Evolutionary conservation across 2,113 vertebrate species (phyloP).

Genomic region (Dermatemys mawii): DNA sequence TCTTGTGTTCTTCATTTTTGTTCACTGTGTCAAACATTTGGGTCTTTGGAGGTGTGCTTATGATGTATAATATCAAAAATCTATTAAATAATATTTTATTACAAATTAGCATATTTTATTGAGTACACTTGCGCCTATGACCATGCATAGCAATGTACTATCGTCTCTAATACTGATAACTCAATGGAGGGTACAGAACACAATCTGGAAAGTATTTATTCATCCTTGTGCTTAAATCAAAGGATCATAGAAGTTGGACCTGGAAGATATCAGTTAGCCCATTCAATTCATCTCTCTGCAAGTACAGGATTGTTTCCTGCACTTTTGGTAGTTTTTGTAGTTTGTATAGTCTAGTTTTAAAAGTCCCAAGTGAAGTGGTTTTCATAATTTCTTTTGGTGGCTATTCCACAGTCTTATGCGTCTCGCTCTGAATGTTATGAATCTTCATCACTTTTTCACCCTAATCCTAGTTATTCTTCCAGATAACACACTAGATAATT

Average conservation of each 20-base stretch:
- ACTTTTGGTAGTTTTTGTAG: not conserved
- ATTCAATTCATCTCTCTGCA: not conserved
- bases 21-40: not conserved
- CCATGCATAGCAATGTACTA: not conserved
- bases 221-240: not conserved
- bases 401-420: not conserved
- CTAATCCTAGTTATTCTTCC: not conserved
- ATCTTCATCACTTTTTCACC: constrained; percentile 33
- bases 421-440: not conserved
- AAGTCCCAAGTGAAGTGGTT: not conserved
- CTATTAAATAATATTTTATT: not conserved
- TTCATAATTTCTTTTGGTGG: not conserved
- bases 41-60: not conserved
- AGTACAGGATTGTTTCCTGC: not conserved
- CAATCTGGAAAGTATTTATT: not conserved
- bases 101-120: not conserved
- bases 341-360: not conserved
- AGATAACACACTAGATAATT: not conserved
- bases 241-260: not conserved
- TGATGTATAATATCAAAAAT: not conserved
- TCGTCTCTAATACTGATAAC: not conserved
- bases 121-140: not conserved
- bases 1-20: not conserved
- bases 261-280: not conserved
- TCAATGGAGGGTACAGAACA: not conserved